These are phyloP conservation scores for Stenoptilia bipunctidactyla DNA, from an alignment of 2,888 invertebrate species.

Conservation along the genomic window DNA sequence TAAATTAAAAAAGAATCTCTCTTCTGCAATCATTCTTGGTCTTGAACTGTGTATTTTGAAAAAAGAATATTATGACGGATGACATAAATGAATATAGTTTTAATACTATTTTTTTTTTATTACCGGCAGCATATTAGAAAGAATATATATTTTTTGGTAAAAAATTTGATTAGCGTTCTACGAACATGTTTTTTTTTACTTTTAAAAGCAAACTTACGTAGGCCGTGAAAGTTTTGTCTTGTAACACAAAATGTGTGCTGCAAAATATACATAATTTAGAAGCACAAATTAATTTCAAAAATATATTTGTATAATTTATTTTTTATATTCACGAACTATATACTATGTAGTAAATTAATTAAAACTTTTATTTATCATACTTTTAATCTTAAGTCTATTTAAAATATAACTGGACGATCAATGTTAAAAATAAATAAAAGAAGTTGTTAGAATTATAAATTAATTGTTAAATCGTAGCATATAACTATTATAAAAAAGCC, in stretches of 20 bases:
- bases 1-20: constrained; percentile 24
- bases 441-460: constrained; percentile 24
- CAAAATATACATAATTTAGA: too few species aligned
- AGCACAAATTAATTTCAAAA: not conserved
- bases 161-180: too few species aligned
- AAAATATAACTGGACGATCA: not conserved
- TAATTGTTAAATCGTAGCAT: constrained; percentile 50
- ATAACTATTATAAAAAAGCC: constrained; percentile 33
- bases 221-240: too few species aligned
- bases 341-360: too few species aligned
- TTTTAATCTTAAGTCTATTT: too few species aligned
- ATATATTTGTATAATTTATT: constrained; percentile 8
- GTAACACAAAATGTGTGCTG: too few species aligned
- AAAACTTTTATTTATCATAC: not conserved
- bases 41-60: constrained; percentile 18
- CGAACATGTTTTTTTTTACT: too few species aligned
- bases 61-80: not conserved
- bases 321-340: constrained; percentile 11
- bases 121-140: too few species aligned
- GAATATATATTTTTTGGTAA: too few species aligned
- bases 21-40: constrained; percentile 17
- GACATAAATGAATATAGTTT: constrained; percentile 1
- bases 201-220: too few species aligned
- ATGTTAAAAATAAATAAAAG: constrained; percentile 14
- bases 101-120: too few species aligned